Evolutionary conservation across 2,797 vertebrate species (phyloP).

Genomic region (Ambastaia sidthimunki): DNA sequence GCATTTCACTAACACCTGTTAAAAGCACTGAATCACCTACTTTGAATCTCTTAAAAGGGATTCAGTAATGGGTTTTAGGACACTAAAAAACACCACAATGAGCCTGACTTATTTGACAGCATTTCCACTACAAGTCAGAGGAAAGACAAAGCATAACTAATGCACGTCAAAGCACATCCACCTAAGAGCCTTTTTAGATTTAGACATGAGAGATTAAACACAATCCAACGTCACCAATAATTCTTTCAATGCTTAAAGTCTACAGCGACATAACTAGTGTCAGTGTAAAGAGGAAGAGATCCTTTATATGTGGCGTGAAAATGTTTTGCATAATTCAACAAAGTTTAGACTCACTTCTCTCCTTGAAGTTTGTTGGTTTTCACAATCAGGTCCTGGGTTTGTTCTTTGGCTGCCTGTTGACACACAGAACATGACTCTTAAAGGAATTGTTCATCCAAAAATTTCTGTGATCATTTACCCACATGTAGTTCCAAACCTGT

Average conservation of each 20-base stretch:
- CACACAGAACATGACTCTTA: constrained; percentile 19
- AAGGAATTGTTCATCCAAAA: not conserved
- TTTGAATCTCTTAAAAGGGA: too few relatives aligned
- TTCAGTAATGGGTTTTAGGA: too few relatives aligned
- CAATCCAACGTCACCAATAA: not conserved
- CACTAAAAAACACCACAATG: not conserved
- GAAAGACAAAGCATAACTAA: not conserved
- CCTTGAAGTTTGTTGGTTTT: constrained; percentile 98
- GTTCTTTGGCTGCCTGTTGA: constrained; percentile 91
- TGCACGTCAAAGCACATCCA: too few relatives aligned
- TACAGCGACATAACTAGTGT: not conserved
- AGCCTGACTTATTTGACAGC: not conserved
- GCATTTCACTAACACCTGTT: too few relatives aligned
- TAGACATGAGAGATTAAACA: not conserved
- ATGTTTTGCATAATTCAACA: not conserved
- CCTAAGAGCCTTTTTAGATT: not conserved
- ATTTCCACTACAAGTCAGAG: not conserved
- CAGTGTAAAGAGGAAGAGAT: not conserved
- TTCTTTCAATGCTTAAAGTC: not conserved
- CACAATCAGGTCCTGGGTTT: constrained; percentile 95
- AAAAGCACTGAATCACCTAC: too few relatives aligned
- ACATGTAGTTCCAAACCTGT: too few relatives aligned
- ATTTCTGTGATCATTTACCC: too few relatives aligned
- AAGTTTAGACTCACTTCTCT: constrained; percentile 86
- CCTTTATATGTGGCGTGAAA: not conserved